Base-by-base conservation (phyloP, 1,140 invertebrate species). In the Zaprionus davidi region DNA sequence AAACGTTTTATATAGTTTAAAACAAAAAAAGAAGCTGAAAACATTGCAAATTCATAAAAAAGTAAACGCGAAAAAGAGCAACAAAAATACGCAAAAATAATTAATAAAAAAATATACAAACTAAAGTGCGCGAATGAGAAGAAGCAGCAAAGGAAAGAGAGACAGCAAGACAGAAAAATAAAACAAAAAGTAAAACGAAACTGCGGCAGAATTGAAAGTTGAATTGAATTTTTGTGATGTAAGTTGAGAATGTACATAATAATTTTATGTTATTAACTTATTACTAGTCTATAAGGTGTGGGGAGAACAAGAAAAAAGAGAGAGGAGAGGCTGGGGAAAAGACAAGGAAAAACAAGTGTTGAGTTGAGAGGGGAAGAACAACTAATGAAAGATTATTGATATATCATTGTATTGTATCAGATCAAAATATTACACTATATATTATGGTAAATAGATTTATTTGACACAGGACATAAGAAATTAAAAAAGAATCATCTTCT, bases 171-270 rank as follows among this genome's bases (percentile, higher is more conserved):
- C 17, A 76, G 20, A 55, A 57, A 66, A 57, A 26, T 15, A 59
- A 79, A 65, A 15, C 51, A 41, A 38, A 60, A 76, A 74, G 49
- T 20, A 22, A 73, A 59, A 76, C 57, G 56, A 74, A 79, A 76
- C 72, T 82, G 76, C 81, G 71, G 62, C 69, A 76, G 71, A 76
- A 81, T 73, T 71, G 51, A 78, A 68, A 80, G 73, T 81, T 78
- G 69, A 85, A 76, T 85, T 84, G 66, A 80, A 72, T 56, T 79
- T 80, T 84, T 81, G 82, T 85, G 78, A 85, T 85, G 81, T 81
- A 84, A 84, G 81, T 73, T 77, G 67, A 69, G 56, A 59, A 72
- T 38, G 56, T 66, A 55, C 22, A 44, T 38, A 28, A 51, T 20
- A 17, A 71, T 13, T 7, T 13, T 51, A 22, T 62, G 49, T 49